Evolutionary conservation across 2,113 vertebrate genomes (phyloP).

Genomic region (Tonatia bakeri): DNA sequence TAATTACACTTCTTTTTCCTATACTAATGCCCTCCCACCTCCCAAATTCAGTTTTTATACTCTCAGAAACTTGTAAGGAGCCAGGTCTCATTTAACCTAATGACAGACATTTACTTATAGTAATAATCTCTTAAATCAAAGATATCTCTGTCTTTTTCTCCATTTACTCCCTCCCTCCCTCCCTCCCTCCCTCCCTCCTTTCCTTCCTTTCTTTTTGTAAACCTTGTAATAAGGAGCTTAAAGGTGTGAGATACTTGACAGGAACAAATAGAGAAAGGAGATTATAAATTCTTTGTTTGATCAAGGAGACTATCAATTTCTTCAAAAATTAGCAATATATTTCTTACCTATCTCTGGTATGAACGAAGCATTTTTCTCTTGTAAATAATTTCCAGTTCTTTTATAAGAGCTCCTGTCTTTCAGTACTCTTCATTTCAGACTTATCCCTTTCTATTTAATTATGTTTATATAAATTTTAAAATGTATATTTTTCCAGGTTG

Average conservation of each 20-base stretch:
- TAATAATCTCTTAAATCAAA: conserved; percentile 2
- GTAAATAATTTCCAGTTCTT: neutral
- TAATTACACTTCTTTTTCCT: conserved; percentile 26
- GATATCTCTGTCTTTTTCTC: neutral
- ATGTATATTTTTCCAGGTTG: neutral
- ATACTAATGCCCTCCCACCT: neutral
- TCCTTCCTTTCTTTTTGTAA: neutral
- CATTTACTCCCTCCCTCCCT: neutral
- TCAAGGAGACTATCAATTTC: neutral
- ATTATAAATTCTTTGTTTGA: neutral
- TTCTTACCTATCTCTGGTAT: neutral
- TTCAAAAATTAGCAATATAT: conserved; percentile 36
- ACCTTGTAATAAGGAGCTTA: neutral
- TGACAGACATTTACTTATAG: neutral
- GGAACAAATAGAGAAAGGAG: neutral
- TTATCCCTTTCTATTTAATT: neutral
- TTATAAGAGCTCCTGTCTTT: neutral
- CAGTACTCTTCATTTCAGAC: neutral
- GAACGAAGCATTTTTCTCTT: conserved; percentile 23
- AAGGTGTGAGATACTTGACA: neutral
- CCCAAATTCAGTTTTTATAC: neutral
- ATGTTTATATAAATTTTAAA: conserved; percentile 25
- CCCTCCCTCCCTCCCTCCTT: too few relatives aligned
- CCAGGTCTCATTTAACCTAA: neutral
- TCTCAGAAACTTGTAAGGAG: neutral